phyloP scores from a whole-genome alignment of 2,888 invertebrate genomes.

The Artemia sp. region DNA sequence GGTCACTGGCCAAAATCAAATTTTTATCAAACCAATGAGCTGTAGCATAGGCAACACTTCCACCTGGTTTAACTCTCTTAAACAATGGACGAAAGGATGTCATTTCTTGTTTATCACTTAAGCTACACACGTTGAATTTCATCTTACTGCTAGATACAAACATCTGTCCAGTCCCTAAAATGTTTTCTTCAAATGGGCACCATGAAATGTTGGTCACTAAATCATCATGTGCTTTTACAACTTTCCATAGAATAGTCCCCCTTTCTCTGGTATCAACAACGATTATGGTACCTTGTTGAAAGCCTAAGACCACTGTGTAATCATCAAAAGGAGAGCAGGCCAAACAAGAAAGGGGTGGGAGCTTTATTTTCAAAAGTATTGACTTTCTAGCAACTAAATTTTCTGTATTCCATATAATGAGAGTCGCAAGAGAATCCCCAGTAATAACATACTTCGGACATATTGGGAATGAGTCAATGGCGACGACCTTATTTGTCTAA shows the following conservation, averaged over 20 bases:
- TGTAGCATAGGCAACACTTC: neutral
- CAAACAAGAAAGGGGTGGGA: neutral
- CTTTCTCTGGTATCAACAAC: neutral
- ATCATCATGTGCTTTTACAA: neutral
- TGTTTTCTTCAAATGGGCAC: neutral
- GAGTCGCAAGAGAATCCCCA: conserved; percentile 13
- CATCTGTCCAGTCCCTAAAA: neutral
- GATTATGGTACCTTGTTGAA: conserved; percentile 2
- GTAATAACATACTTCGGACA: neutral
- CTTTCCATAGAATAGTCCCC: neutral
- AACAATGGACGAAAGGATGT: neutral
- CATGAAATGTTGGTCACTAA: conserved; percentile 10
- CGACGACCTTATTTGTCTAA: conserved; percentile 8
- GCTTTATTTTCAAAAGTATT: neutral
- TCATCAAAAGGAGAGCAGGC: conserved; percentile 3
- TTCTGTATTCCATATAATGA: conserved; percentile 1
- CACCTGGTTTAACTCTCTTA: neutral
- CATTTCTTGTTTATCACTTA: neutral
- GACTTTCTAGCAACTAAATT: neutral
- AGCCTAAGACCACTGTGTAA: neutral
- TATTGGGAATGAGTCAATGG: neutral
- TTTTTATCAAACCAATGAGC: conserved; percentile 6
- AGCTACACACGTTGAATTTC: conserved; percentile 1
- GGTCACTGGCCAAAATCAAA: neutral
- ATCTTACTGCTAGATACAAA: neutral